phyloP scores from a whole-genome alignment of 2,797 vertebrate genomes.

The Lepus townsendii region DNA sequence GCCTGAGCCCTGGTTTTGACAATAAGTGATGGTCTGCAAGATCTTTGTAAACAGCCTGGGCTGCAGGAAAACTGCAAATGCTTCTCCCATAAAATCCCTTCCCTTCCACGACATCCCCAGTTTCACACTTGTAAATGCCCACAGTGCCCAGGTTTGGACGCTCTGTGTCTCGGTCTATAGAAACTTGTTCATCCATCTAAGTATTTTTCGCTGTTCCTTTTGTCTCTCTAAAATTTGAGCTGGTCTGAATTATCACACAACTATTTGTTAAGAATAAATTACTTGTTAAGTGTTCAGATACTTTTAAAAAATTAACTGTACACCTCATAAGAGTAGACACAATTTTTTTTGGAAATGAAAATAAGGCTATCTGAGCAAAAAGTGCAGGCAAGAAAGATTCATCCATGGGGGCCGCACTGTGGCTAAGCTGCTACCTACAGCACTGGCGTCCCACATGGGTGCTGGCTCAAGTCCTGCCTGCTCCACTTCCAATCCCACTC shows the following conservation, averaged over 20 bases:
- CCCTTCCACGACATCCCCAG: background rate
- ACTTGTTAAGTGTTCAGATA: background rate
- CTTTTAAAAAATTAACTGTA: background rate
- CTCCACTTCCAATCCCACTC: no score
- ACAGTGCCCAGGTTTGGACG: background rate
- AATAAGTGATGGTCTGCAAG: background rate
- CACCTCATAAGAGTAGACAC: background rate
- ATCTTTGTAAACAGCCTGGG: background rate
- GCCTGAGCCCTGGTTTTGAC: background rate
- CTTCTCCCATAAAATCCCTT: background rate
- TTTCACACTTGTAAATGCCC: background rate
- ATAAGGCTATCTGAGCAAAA: background rate
- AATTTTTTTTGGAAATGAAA: background rate
- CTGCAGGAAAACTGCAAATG: no score
- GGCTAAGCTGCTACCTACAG: no score
- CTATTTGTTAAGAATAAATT: background rate
- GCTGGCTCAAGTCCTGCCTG: no score
- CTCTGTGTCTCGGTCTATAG: background rate
- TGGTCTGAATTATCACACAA: background rate
- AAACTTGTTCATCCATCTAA: background rate
- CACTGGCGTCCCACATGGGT: no score
- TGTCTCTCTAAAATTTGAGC: conserved; percentile 2
- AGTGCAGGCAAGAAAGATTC: background rate
- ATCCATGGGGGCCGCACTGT: no score
- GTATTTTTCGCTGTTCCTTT: conserved; percentile 7